Base-by-base conservation (phyloP, 2,888 invertebrate genomes). In the Xestoiulus laeticollis region DNA sequence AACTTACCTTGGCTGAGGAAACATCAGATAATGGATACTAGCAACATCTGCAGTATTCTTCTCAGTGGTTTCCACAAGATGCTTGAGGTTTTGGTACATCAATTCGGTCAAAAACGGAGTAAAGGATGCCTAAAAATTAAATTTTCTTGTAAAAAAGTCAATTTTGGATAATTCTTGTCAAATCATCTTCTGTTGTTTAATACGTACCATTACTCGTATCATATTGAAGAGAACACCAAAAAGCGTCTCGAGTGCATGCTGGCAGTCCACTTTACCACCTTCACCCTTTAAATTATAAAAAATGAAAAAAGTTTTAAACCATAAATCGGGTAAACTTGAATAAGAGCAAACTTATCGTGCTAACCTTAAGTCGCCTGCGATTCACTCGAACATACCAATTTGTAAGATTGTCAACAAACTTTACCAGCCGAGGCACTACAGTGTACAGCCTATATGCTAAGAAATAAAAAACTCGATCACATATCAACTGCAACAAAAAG, bases 331-430 rank as follows among this genome's bases (percentile, higher is more conserved):
- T 8, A 26, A 85, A n/a, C 85, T 22, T 10, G 10, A 8, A 85
- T n/a, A 14, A 85, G 5, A 30, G 22, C n/a, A 85, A 14, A 85
- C 8, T 0, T 33, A 16, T 32, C 12, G 12, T 32, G 38, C 89
- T 89, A 85, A 92, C 93, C 93, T 99, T 99, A 89, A 99, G 94
- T 87, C 99, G 94, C 90, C 95, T 96, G 88, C 99, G 94, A 92
- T 99, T 99, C 95, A 99, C 96, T 89, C 99, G 94, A 44, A 99
- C 98, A 92, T 99, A 99, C 98, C 99, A 99, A 92, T 99, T 99
- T 43, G 99, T 99, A 4, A 99, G 94, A 91, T 99, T 97, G 91
- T 99, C 99, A 90, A 99, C 97, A 92, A 98, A 99, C 91, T 98
- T 98, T 0, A 99, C 96, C 82, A 99, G 93, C 87, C 96, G 94